Evolutionary conservation across 1,140 invertebrate species (phyloP).

Genomic region (Eriocheir sinensis): DNA sequence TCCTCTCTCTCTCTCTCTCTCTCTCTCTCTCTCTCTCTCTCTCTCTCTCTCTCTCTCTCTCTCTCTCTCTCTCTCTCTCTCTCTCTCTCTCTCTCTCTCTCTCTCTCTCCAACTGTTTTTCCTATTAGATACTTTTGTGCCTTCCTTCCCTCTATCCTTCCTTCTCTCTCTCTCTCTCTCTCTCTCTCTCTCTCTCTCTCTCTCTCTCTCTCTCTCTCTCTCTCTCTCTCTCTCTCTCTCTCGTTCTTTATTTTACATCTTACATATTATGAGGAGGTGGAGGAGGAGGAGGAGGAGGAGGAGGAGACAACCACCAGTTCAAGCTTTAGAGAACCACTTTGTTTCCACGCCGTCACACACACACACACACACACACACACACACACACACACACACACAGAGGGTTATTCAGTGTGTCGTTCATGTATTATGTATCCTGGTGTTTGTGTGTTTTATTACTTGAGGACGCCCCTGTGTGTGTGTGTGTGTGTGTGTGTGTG

Average conservation of each 20-base stretch:
- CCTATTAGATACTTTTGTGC: background rate
- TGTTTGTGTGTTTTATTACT: too few relatives aligned
- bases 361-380: conserved; percentile 10
- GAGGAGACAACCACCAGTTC: too few relatives aligned
- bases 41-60: conserved; percentile 49
- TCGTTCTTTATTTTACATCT: too few relatives aligned
- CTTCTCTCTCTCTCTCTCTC: too few relatives aligned
- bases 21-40: conserved; percentile 40
- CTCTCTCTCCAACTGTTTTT: conserved; percentile 5
- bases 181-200: too few relatives aligned
- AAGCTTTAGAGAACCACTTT: background rate
- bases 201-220: too few relatives aligned
- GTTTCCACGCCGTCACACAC: background rate
- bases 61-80: conserved; percentile 39
- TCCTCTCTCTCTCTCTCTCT: background rate
- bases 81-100: conserved; percentile 45
- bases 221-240: too few relatives aligned
- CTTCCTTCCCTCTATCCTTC: too few relatives aligned
- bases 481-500: too few relatives aligned
- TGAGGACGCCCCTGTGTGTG: too few relatives aligned
- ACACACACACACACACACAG: background rate
- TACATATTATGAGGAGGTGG: background rate
- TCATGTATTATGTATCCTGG: too few relatives aligned
- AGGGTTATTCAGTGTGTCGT: too few relatives aligned
- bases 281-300: background rate